Evolutionary conservation across 2,113 vertebrate genomes (phyloP).

Genomic region (Odontesthes bonariensis): DNA sequence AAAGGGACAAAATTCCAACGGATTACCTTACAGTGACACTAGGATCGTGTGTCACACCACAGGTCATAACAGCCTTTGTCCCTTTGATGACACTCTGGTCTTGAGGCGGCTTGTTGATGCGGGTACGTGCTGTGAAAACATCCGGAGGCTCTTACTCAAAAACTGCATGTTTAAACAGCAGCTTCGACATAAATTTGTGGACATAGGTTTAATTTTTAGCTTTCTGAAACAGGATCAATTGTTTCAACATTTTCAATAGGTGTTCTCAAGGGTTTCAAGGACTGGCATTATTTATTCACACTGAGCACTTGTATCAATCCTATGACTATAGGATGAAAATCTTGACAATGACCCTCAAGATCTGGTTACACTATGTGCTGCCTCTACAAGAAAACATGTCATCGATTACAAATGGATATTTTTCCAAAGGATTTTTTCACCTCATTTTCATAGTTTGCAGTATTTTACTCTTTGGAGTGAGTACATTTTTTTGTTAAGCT

Average conservation of each 20-base stretch:
- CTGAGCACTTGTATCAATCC: conserved; percentile 12
- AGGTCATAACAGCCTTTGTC: conserved; percentile 94
- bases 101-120: conserved; percentile 91
- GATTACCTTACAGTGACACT: conserved; percentile 90
- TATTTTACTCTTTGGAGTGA: not conserved
- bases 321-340: conserved; percentile 7
- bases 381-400: conserved; percentile 17
- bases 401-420: conserved; percentile 9
- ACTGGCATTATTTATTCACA: conserved; percentile 32
- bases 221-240: conserved; percentile 36
- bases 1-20: not conserved
- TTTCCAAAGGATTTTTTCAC: not conserved
- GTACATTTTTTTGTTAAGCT: conserved; percentile 59
- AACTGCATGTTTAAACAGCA: conserved; percentile 41
- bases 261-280: conserved; percentile 30
- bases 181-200: conserved; percentile 27
- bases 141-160: conserved; percentile 28
- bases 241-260: not conserved
- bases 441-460: not conserved
- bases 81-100: conserved; percentile 99
- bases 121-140: conserved; percentile 89
- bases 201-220: conserved; percentile 45
- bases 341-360: conserved; percentile 23
- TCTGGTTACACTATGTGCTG: not conserved
- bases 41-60: conserved; percentile 93